These are phyloP conservation scores for Drosophila parthenogenetica DNA, from an alignment of 2,888 invertebrate species.

Conservation along the genomic window DNA sequence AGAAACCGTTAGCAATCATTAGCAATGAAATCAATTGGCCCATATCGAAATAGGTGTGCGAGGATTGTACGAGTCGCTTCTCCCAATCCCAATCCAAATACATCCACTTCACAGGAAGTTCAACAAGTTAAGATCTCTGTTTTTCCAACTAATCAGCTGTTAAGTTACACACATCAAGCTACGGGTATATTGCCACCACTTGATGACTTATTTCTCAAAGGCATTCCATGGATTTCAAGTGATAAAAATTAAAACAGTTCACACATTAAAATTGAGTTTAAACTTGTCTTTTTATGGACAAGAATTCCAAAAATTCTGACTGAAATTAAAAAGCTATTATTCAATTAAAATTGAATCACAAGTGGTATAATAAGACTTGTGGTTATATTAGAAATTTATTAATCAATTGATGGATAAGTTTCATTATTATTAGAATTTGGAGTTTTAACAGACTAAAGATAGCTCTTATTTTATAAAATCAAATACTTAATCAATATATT, in stretches of 20 bases:
- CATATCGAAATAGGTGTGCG: slow-evolving; percentile 66
- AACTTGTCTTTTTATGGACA: not conserved
- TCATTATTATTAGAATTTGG: no score
- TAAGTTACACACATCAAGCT: slow-evolving; percentile 18
- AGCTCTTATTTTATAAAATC: not conserved
- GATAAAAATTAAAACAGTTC: slow-evolving; percentile 7
- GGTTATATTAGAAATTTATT: no score
- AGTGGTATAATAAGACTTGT: no score
- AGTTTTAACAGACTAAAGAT: not conserved
- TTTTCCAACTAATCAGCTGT: slow-evolving; percentile 61
- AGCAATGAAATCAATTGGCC: slow-evolving; percentile 77
- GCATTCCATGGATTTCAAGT: slow-evolving; percentile 1
- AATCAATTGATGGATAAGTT: no score
- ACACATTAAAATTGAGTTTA: not conserved
- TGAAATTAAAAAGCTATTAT: not conserved
- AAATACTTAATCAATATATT: not conserved
- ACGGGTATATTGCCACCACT: slow-evolving; percentile 8
- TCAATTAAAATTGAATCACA: not conserved
- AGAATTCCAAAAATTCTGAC: not conserved
- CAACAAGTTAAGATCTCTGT: slow-evolving; percentile 60
- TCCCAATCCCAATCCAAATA: not conserved
- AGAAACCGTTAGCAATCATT: slow-evolving; percentile 75
- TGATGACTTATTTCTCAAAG: slow-evolving; percentile 3
- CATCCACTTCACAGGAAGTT: slow-evolving; percentile 57
- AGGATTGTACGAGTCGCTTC: slow-evolving; percentile 40